Conservation (phyloP, 2,888 invertebrate species). For the Melieria omissa region DNA sequence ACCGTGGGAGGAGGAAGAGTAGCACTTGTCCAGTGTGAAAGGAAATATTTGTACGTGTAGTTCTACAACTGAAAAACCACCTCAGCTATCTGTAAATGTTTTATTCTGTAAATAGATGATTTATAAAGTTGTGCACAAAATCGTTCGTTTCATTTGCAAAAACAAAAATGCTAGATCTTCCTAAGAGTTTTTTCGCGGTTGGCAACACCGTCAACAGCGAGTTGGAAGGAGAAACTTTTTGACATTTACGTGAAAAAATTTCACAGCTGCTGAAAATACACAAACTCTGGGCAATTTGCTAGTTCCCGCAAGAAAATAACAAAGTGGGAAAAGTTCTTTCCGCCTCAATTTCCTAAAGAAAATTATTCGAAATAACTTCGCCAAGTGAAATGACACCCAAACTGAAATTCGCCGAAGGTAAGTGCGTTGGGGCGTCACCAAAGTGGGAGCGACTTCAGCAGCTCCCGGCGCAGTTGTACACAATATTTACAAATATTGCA, state of each 20-base stretch:
- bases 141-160: too few relatives aligned
- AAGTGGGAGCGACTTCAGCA: neutral
- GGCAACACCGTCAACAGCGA: neutral
- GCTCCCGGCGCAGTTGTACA: neutral
- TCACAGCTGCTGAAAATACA: slow-evolving; percentile 25
- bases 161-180: too few relatives aligned
- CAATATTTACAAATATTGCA: slow-evolving; percentile 6
- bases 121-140: too few relatives aligned
- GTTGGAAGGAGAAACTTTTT: slow-evolving; percentile 9
- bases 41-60: slow-evolving; percentile 3
- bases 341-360: slow-evolving; percentile 8
- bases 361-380: slow-evolving; percentile 51
- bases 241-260: slow-evolving; percentile 17
- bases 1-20: slow-evolving; percentile 78
- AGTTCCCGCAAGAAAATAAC: slow-evolving; percentile 17
- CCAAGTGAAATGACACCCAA: slow-evolving; percentile 71
- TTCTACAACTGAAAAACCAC: neutral
- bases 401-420: slow-evolving; percentile 81
- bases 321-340: slow-evolving; percentile 16
- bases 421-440: slow-evolving; percentile 21
- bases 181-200: neutral
- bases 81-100: too few relatives aligned
- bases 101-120: too few relatives aligned
- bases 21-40: slow-evolving; percentile 17
- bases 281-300: slow-evolving; percentile 14